These are phyloP conservation scores for Heliangelus exortis DNA, from an alignment of 2,797 vertebrate species.

Conservation along the genomic window DNA sequence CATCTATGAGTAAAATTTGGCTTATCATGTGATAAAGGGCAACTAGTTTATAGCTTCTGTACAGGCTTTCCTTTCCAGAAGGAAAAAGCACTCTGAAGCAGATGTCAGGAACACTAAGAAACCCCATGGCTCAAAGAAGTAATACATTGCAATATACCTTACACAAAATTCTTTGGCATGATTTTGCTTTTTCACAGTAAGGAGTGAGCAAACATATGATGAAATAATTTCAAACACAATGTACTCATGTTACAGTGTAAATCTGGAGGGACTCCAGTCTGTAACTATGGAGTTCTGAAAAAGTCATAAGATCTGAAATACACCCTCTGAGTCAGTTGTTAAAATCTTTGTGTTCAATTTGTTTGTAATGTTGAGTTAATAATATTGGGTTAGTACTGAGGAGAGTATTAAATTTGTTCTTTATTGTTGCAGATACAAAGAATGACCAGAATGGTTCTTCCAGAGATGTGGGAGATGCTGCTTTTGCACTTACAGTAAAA, in stretches of 20 bases:
- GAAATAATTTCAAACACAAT: not conserved
- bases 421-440: slow-evolving; percentile 36
- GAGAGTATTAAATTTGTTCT: not conserved
- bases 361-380: not conserved
- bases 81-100: not conserved
- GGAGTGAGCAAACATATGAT: not conserved
- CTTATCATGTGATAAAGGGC: not conserved
- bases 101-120: not conserved
- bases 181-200: not conserved
- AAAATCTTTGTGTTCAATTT: not conserved
- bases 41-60: not conserved
- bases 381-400: not conserved
- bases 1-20: not conserved
- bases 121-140: not conserved
- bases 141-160: not conserved
- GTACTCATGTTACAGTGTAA: not conserved
- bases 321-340: not conserved
- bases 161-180: not conserved
- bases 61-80: not conserved
- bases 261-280: not conserved
- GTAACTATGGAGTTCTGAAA: not conserved
- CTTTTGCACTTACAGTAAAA: slow-evolving; percentile 82
- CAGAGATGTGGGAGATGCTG: slow-evolving; percentile 75
- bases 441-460: slow-evolving; percentile 36
- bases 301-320: not conserved